Evolutionary conservation across 1,140 invertebrate genomes (phyloP).

Genomic region (Brachionus calyciflorus): DNA sequence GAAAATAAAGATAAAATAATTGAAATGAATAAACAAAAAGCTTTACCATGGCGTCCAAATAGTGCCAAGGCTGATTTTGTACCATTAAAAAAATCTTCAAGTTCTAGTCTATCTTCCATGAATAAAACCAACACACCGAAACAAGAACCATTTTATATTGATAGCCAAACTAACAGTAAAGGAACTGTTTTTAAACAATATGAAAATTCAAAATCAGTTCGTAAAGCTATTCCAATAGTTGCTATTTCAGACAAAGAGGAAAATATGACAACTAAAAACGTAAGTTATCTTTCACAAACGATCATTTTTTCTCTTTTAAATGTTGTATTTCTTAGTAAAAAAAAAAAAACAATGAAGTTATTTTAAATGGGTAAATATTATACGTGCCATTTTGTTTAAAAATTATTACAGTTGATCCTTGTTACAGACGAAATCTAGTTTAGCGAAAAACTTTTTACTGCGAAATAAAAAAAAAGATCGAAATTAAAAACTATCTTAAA

Average conservation of each 20-base stretch:
- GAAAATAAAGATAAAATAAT: constrained; percentile 34
- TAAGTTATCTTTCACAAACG: constrained; percentile 48
- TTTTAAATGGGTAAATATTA: too few relatives aligned
- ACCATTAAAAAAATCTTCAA: not conserved
- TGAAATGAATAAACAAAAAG: constrained; percentile 9
- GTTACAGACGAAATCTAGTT: too few relatives aligned
- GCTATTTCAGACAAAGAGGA: constrained; percentile 56
- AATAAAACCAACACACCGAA: not conserved
- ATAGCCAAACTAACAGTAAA: constrained; percentile 44
- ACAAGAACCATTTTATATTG: constrained; percentile 39
- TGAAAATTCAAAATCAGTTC: constrained; percentile 52
- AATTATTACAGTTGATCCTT: too few relatives aligned
- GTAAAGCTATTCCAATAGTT: constrained; percentile 52
- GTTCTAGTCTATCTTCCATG: not conserved
- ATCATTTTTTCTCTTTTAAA: too few relatives aligned
- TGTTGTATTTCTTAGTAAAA: too few relatives aligned
- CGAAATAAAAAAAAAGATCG: too few relatives aligned
- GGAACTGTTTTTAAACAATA: constrained; percentile 54
- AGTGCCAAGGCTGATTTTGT: not conserved
- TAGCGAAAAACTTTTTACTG: too few relatives aligned
- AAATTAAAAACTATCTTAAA: too few relatives aligned
- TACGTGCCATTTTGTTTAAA: not conserved
- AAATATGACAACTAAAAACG: constrained; percentile 56
- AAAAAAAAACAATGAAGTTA: too few relatives aligned
- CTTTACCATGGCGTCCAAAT: constrained; percentile 24